These are phyloP conservation scores for Laothoe populi DNA, from an alignment of 2,888 invertebrate genomes.

Conservation along the genomic window DNA sequence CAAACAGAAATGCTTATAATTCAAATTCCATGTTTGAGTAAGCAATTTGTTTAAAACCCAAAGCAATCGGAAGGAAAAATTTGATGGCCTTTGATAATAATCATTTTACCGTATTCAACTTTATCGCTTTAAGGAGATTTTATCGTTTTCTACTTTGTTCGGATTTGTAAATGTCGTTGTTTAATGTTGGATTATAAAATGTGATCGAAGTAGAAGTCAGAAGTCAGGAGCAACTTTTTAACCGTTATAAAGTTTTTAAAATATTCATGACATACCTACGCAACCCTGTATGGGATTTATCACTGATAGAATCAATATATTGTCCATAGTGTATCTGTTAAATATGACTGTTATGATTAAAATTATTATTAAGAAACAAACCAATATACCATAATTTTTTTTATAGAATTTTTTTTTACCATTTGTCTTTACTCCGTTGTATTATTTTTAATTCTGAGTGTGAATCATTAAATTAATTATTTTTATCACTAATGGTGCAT, in stretches of 20 bases:
- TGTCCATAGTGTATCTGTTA: background rate
- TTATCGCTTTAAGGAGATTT: conserved; percentile 36
- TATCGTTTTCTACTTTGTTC: conserved; percentile 1
- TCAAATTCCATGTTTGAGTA: conserved; percentile 34
- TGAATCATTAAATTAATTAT: no score
- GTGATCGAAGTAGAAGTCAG: no score
- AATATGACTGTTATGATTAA: no score
- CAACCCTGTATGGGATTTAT: background rate
- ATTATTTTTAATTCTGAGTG: no score
- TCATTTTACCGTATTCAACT: conserved; percentile 49
- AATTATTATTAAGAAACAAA: no score
- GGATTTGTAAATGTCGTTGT: background rate
- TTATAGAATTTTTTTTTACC: no score
- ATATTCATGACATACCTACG: background rate
- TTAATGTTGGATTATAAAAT: background rate
- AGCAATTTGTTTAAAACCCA: conserved; percentile 50
- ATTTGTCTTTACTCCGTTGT: no score
- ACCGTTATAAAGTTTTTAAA: background rate
- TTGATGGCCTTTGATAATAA: conserved; percentile 46
- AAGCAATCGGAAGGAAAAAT: conserved; percentile 48
- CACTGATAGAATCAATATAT: no score
- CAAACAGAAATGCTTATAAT: conserved; percentile 43
- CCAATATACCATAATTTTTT: no score
- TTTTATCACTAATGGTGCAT: no score
- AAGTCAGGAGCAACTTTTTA: no score